Conservation (phyloP, 2,888 invertebrate genomes). For the Sericinus montela region DNA sequence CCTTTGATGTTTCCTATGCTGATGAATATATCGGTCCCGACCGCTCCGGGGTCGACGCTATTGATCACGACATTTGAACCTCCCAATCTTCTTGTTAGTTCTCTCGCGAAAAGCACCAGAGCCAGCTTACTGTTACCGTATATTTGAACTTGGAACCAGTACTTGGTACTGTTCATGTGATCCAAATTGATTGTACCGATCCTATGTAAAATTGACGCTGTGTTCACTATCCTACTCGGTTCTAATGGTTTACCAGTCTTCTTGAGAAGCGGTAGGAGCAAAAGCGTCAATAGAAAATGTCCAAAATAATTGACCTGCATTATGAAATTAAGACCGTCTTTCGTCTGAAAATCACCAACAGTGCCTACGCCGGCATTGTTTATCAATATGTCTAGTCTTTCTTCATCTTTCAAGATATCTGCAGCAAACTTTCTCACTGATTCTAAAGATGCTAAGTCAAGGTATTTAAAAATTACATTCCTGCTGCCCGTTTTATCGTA, state of each 20-base stretch:
- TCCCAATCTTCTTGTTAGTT: conserved; percentile 83
- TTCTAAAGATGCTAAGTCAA: conserved; percentile 86
- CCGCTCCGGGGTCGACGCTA: conserved; percentile 90
- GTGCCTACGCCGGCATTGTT: conserved; percentile 92
- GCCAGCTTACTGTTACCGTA: conserved; percentile 86
- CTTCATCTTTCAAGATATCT: conserved; percentile 84
- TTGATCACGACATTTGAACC: conserved; percentile 85
- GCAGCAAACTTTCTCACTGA: conserved; percentile 90
- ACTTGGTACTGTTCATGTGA: conserved; percentile 81
- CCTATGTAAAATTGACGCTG: conserved; percentile 87
- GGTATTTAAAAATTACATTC: conserved; percentile 83
- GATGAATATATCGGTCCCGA: conserved; percentile 87
- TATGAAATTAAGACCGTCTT: conserved; percentile 90
- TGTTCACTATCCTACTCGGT: conserved; percentile 87
- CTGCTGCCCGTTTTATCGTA: conserved; percentile 82
- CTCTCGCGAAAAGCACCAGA: conserved; percentile 84
- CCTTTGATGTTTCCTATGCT: conserved; percentile 59
- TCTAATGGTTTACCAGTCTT: conserved; percentile 71
- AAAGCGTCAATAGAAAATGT: conserved; percentile 92
- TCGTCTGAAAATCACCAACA: conserved; percentile 79
- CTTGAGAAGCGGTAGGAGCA: conserved; percentile 89
- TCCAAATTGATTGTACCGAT: conserved; percentile 83
- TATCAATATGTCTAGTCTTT: conserved; percentile 88
- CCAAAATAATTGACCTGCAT: conserved; percentile 97
- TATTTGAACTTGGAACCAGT: conserved; percentile 60